Evolutionary conservation across 2,113 vertebrate species (phyloP), one percentile per base, ranked within the genome.

Genomic region (Tretioscincus oriximinensis): DNA sequence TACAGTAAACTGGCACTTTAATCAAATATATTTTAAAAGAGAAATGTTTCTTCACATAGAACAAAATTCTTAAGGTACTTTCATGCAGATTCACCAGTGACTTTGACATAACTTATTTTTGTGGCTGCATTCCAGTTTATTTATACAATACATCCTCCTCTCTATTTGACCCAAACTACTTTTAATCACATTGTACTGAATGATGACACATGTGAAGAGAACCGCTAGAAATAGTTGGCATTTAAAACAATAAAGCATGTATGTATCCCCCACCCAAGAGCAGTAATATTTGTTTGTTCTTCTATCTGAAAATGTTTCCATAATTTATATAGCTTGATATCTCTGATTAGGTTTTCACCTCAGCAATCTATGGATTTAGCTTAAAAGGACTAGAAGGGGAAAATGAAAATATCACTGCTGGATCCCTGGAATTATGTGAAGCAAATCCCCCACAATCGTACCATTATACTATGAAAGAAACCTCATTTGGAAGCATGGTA

Each of bases 1-100:
- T 80, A 51, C 29, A 63, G 76, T 64, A 71, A 71, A 0, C 68
- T 26, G 77, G 47, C 79, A 72, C 21, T 72, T 87, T 90, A 82
- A 70, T 76, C 73, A 49, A 0, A 1, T 77, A 47, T 14, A 11
- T n/a, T 84, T 91, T 78, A 79, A 71, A 63, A 82, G 45, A 77
- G 77, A 78, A 64, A n/a, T 75, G 45, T 63, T 82, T 45, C 49
- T 73, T 31, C 78, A 68, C 74, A 60, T 31, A 65, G 45, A 26
- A 58, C 18, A 20, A 21, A 22, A 22, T 26, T 81, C 45, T 29
- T 26, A 28, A 20, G 18, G 28, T 61, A 18, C 8, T 35, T 81
- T 47, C n/a, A 28, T 29, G 14, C 35, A 81, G 72, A 68, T 20
- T 5, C 3, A 2, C n/a, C 1, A 1, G 6, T 65, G 7, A 49